These are phyloP conservation scores for Silurus asotus DNA, from an alignment of 2,113 vertebrate species.

Conservation along the genomic window DNA sequence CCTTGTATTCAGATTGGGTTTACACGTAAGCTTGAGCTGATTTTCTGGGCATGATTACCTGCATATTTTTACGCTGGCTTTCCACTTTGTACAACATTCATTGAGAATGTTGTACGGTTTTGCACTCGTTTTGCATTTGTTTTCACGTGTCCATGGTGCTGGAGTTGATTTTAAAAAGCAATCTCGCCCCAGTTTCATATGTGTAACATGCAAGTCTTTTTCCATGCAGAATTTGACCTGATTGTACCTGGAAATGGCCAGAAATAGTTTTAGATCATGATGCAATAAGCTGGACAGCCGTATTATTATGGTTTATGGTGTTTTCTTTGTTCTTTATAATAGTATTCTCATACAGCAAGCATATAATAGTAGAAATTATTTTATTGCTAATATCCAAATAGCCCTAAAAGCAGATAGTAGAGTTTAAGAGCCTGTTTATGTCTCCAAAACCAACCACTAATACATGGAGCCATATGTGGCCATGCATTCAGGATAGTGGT, in stretches of 20 bases:
- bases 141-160: not conserved
- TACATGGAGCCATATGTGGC: not conserved
- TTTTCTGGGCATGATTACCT: not conserved
- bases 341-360: not conserved
- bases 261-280: not conserved
- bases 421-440: conserved; percentile 6
- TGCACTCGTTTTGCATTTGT: not conserved
- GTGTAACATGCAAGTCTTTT: not conserved
- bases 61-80: not conserved
- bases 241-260: not conserved
- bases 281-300: not conserved
- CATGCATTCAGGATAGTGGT: not conserved
- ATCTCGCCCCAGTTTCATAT: not conserved
- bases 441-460: not conserved
- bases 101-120: not conserved
- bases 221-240: not conserved
- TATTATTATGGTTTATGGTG: not conserved
- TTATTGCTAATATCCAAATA: not conserved
- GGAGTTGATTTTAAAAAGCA: not conserved
- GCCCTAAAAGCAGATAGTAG: not conserved
- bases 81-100: not conserved
- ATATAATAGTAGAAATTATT: not conserved
- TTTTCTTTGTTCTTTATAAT: not conserved
- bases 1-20: not conserved
- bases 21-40: not conserved